Evolutionary conservation across 2,113 vertebrate species (phyloP), one percentile per base, ranked within the genome.

Genomic region (Sphaerodactylus townsendi): DNA sequence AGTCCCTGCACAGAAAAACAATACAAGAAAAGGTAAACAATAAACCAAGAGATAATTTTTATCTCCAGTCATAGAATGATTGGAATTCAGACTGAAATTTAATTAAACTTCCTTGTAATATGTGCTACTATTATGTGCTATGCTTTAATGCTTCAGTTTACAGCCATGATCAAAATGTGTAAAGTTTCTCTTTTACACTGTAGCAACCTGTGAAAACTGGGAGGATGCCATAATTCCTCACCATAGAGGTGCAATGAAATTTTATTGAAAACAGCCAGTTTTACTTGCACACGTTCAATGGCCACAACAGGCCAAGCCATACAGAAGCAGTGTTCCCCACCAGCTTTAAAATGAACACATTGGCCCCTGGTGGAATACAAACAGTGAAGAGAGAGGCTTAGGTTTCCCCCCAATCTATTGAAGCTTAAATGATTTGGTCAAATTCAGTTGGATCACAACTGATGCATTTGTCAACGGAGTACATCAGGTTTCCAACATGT

Each of bases 321-420:
- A 90, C 21, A 78, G 62, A n/a, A 39, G 71, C 19, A 30, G 48
- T 74, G 41, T n/a, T 91, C 69, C 83, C 75, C 64, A 86, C n/a
- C 83, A 89, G 73, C 86, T 88, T 86, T 68, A 86, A 64, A 86
- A 84, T 64, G 69, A 91, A 91, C 87, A 84, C 17, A 87, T 84
- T 84, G 85, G 85, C 62, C 88, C 81, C 65, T 11, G 77, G 37
- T 0, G 0, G 79, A 85, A 86, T 28, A 79, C 79, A 81, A 81
- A 90, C 87, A 91, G 85, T 80, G 78, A 30, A 89, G n/a, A 53
- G 78, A 86, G 91, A 78, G 17, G 30, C 68, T 82, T 59, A 82
- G 23, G 73, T 7, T 84, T 90, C 87, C 77, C 78, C 59, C 66
- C 85, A 44, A 76, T 86, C 30, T 83, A 64, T 37, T 68, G 72